Percentiles rank a stretch among this genome's conserved stretches.
Conservation (phyloP, 1,140 invertebrate species). For the Cotesia chilonis region DNA sequence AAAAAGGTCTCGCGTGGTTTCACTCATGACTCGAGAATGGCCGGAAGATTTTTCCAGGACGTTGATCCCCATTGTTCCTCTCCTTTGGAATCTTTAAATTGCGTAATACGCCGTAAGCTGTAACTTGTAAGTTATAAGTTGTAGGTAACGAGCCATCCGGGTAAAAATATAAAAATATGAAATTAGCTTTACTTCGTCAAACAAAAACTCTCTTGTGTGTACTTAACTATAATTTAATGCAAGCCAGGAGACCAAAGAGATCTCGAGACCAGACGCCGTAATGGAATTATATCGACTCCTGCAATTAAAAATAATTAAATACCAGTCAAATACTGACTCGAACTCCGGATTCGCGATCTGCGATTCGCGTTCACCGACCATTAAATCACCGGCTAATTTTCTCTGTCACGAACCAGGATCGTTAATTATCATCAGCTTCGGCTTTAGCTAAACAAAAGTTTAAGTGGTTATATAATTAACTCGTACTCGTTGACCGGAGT, state of each 20-base stretch:
- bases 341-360: no score
- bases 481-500: constrained; percentile 60
- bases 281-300: no score
- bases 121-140: no score
- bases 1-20: not conserved
- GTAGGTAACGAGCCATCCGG: constrained; percentile 7
- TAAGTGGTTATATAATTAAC: constrained; percentile 51
- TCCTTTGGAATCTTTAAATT: constrained; percentile 11
- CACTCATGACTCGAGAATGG: constrained; percentile 14
- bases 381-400: constrained; percentile 23
- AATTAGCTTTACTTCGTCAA: not conserved
- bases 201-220: not conserved
- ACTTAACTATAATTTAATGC: not conserved
- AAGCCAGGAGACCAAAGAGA: no score
- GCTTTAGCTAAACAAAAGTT: constrained; percentile 30
- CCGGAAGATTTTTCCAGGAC: constrained; percentile 28
- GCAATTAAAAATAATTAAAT: no score
- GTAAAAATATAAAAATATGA: not conserved
- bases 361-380: constrained; percentile 24
- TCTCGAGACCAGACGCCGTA: no score
- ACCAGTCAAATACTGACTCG: no score
- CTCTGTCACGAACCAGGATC: constrained; percentile 25
- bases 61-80: constrained; percentile 18
- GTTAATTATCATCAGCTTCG: constrained; percentile 3
- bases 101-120: not conserved